Percentiles rank a stretch among this genome's conserved stretches.
phyloP scores from a whole-genome alignment of 2,797 vertebrate genomes.

The Choloepus didactylus region DNA sequence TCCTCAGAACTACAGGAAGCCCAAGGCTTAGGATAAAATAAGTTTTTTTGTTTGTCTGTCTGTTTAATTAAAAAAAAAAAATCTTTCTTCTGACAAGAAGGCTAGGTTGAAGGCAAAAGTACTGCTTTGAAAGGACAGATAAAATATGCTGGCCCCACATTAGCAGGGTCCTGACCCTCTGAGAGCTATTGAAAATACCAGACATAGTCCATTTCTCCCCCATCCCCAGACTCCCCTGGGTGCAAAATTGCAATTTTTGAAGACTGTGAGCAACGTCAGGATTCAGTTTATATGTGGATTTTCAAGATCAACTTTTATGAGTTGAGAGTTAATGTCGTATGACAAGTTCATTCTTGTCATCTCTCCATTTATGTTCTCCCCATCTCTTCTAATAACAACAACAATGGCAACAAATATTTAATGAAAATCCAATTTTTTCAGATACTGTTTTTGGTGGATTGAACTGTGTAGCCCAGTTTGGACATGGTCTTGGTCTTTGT shows the following conservation, averaged over 20 bases:
- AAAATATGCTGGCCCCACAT: neutral
- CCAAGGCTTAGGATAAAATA: neutral
- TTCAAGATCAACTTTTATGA: constrained; percentile 32
- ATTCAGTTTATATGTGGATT: neutral
- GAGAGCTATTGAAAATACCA: neutral
- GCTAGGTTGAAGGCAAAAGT: neutral
- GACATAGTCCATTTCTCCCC: neutral
- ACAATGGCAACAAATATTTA: constrained; percentile 32
- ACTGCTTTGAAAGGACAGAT: constrained; percentile 13
- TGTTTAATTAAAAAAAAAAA: neutral
- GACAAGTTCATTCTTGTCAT: neutral
- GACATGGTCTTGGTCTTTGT: too few relatives aligned
- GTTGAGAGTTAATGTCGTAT: neutral
- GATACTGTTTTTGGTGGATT: neutral
- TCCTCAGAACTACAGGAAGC: neutral
- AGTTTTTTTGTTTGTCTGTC: neutral
- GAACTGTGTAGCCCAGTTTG: too few relatives aligned
- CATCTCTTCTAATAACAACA: constrained; percentile 16
- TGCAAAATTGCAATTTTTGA: neutral
- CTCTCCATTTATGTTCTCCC: neutral
- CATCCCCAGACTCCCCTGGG: neutral
- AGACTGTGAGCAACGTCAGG: neutral
- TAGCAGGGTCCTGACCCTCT: neutral
- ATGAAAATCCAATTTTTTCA: constrained; percentile 40
- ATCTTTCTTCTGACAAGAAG: constrained; percentile 14